A percentile compares a stretch with the other conserved stretches of the same genome.
These are phyloP conservation scores for Drosophila jambulina DNA, from an alignment of 1,140 invertebrate genomes.

Conservation along the genomic window DNA sequence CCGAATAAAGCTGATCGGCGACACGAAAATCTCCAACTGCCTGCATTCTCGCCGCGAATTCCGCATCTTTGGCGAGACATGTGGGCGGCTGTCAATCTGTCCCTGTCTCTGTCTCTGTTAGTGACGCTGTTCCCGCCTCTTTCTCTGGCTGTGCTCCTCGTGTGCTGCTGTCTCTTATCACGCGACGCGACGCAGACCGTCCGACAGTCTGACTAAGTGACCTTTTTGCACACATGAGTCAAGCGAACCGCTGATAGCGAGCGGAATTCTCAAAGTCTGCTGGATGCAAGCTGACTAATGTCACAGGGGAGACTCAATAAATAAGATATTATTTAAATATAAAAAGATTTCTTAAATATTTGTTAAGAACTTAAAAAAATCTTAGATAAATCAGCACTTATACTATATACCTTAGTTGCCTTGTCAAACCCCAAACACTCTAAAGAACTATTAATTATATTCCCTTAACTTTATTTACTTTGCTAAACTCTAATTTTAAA, in stretches of 20 bases:
- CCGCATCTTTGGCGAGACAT: slow-evolving; percentile 42
- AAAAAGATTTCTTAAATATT: too few relatives aligned
- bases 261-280: slow-evolving; percentile 11
- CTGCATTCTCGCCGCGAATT: slow-evolving; percentile 48
- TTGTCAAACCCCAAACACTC: neutral
- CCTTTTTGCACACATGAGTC: slow-evolving; percentile 38
- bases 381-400: too few relatives aligned
- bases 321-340: too few relatives aligned
- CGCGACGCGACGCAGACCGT: slow-evolving; percentile 12
- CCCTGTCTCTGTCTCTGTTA: slow-evolving; percentile 7
- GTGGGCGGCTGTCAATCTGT: slow-evolving; percentile 49
- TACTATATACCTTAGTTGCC: neutral
- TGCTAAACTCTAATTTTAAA: neutral
- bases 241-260: slow-evolving; percentile 31
- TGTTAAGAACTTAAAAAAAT: neutral
- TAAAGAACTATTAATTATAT: neutral
- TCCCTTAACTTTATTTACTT: neutral
- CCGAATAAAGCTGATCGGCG: slow-evolving; percentile 41
- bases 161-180: slow-evolving; percentile 28
- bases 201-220: slow-evolving; percentile 40
- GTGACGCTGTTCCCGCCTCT: neutral
- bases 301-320: neutral
- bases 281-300: slow-evolving; percentile 40
- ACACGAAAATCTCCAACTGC: slow-evolving; percentile 31
- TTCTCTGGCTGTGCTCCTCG: neutral